Percentiles rank a stretch among this genome's conserved stretches.
These are phyloP conservation scores for Drosophila fungiperda DNA, from an alignment of 2,888 invertebrate species.

Conservation along the genomic window DNA sequence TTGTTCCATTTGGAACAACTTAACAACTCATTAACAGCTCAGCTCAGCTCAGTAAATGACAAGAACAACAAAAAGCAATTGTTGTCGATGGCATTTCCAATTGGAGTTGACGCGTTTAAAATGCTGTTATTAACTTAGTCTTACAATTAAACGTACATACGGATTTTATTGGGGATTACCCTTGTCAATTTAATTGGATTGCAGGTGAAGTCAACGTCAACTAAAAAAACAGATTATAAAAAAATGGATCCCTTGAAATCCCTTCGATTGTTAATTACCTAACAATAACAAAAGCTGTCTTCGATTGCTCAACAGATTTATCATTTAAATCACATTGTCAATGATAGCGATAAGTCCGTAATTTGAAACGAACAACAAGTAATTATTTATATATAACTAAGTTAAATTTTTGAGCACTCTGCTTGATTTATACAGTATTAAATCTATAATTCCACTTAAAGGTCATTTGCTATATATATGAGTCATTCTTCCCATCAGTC, in stretches of 20 bases:
- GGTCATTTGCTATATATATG: constrained; percentile 23
- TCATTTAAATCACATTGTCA: neutral
- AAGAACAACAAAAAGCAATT: constrained; percentile 45
- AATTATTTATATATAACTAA: neutral
- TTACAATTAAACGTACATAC: constrained; percentile 47
- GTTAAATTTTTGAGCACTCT: neutral
- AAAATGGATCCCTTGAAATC: neutral
- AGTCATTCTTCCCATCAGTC: constrained; percentile 27
- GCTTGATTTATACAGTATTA: constrained; percentile 6
- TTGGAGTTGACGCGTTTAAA: constrained; percentile 49
- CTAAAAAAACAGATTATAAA: neutral
- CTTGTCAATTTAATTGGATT: constrained; percentile 65
- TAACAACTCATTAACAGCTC: constrained; percentile 77
- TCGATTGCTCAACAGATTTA: neutral
- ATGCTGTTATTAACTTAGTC: constrained; percentile 54
- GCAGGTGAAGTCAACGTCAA: constrained; percentile 22
- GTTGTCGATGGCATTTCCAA: constrained; percentile 33
- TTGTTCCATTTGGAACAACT: constrained; percentile 56
- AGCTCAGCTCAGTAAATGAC: constrained; percentile 24
- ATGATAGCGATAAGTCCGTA: neutral
- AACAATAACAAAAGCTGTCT: neutral
- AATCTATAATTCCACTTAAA: constrained; percentile 21
- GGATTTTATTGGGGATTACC: constrained; percentile 36
- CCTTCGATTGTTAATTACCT: constrained; percentile 14
- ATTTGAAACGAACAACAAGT: neutral